Conservation (phyloP, 2,113 vertebrate genomes). For the Odocoileus virginianus region DNA sequence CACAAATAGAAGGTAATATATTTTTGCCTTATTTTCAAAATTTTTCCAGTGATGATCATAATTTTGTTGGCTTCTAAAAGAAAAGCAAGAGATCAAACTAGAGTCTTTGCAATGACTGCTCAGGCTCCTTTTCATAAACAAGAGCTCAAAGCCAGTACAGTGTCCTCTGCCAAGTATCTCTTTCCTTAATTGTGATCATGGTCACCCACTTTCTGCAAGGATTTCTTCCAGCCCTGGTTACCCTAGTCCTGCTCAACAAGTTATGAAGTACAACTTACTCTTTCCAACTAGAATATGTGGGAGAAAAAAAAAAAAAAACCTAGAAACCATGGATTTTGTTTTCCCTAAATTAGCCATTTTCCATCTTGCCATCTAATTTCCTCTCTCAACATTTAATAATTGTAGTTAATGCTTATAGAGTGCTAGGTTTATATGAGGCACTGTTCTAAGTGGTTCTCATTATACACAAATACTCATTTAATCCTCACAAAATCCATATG, state of each 20-base stretch:
- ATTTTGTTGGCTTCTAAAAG: neutral
- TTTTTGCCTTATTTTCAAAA: neutral
- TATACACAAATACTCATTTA: neutral
- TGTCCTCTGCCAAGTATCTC: neutral
- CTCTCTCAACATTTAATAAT: neutral
- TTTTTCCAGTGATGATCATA: neutral
- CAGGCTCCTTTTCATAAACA: neutral
- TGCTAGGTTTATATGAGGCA: neutral
- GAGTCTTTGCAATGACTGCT: neutral
- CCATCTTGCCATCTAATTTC: constrained; percentile 14
- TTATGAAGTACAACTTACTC: neutral
- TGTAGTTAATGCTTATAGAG: neutral
- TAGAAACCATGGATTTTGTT: neutral
- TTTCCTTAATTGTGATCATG: neutral
- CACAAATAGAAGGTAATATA: neutral
- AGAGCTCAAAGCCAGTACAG: neutral
- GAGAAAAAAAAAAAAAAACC: neutral
- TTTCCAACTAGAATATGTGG: neutral
- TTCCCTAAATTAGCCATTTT: neutral
- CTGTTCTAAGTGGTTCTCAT: neutral
- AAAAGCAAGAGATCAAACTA: neutral
- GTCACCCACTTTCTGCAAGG: neutral
- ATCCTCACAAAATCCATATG: neutral
- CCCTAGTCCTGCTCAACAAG: neutral
- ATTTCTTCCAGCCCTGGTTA: neutral